These are phyloP conservation scores for Podiceps cristatus DNA, from an alignment of 2,113 vertebrate species.

Conservation along the genomic window DNA sequence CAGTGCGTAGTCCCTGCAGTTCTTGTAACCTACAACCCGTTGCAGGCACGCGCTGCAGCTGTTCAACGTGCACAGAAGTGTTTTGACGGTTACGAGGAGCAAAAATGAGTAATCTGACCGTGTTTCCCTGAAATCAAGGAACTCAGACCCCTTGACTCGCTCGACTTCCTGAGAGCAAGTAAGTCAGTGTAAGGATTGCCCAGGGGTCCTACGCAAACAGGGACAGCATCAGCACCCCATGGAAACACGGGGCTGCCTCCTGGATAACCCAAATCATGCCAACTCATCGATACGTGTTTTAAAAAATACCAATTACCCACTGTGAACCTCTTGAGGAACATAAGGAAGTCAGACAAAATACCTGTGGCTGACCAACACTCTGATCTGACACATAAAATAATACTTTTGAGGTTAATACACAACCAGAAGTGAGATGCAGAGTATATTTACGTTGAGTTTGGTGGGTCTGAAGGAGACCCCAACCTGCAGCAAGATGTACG, in stretches of 20 bases:
- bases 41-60: fast-evolving
- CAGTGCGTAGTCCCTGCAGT: fast-evolving
- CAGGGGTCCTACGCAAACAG: neutral
- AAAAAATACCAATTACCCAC: neutral
- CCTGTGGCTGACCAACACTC: neutral
- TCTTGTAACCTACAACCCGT: fast-evolving
- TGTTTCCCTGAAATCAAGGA: neutral
- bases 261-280: neutral
- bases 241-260: neutral
- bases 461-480: neutral
- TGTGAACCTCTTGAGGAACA: neutral
- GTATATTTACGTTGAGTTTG: fast-evolving
- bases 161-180: neutral
- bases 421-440: neutral
- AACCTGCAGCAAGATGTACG: neutral
- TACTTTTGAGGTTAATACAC: neutral
- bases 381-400: fast-evolving
- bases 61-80: fast-evolving
- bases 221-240: neutral
- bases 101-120: neutral
- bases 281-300: fast-evolving
- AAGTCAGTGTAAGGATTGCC: neutral
- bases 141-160: neutral
- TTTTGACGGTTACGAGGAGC: neutral
- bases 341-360: neutral